A percentile compares a stretch with the other conserved stretches of the same genome.
These are phyloP conservation scores for Crypturellus tataupa DNA, from an alignment of 2,797 vertebrate genomes.

Conservation along the genomic window DNA sequence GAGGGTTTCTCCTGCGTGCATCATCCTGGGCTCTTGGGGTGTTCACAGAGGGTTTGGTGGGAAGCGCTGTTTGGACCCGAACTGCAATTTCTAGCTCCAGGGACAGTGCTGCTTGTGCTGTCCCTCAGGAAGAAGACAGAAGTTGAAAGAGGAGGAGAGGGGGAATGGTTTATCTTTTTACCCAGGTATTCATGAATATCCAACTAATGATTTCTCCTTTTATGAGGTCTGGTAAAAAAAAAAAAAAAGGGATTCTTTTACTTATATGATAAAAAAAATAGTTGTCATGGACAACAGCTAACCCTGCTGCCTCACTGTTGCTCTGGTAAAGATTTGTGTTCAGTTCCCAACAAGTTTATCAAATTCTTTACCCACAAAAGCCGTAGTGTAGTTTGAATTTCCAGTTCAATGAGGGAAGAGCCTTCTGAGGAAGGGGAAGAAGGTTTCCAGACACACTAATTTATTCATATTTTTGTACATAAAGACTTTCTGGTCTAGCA, in stretches of 20 bases:
- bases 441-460: background rate
- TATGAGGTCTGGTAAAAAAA: background rate
- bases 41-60: background rate
- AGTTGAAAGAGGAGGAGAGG: background rate
- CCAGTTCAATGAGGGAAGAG: background rate
- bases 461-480: background rate
- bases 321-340: background rate
- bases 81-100: background rate
- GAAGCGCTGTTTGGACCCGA: background rate
- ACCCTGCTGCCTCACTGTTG: background rate
- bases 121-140: background rate
- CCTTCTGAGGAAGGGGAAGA: background rate
- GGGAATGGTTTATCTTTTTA: background rate
- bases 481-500: background rate
- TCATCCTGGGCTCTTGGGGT: background rate
- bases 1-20: background rate
- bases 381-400: background rate
- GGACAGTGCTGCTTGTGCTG: background rate
- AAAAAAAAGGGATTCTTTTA: background rate
- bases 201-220: background rate
- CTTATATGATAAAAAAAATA: fast-evolving
- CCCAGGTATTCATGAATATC: fast-evolving
- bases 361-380: background rate
- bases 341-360: background rate
- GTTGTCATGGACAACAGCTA: background rate